These are phyloP conservation scores for Cyclopterus lumpus DNA, from an alignment of 2,797 vertebrate genomes.

Conservation along the genomic window DNA sequence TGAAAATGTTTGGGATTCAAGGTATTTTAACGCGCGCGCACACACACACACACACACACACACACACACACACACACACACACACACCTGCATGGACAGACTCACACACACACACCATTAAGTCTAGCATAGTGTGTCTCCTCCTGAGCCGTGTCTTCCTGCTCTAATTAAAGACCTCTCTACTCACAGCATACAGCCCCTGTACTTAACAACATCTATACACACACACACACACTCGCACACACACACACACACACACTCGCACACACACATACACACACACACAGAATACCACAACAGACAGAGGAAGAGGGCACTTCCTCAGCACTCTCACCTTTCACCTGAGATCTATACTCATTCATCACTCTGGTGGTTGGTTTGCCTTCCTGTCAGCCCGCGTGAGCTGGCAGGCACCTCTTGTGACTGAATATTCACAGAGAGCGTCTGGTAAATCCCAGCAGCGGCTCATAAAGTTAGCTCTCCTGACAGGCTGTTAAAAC, in stretches of 20 bases:
- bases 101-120: constrained; percentile 40
- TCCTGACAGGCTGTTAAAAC: constrained; percentile 52
- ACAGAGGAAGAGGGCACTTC: constrained; percentile 45
- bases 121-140: constrained; percentile 70
- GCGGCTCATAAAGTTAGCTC: constrained; percentile 31
- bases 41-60: background rate
- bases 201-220: constrained; percentile 79
- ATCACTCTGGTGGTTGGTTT: constrained; percentile 30
- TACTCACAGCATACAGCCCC: constrained; percentile 65
- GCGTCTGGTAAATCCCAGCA: constrained; percentile 21
- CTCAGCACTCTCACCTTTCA: constrained; percentile 70
- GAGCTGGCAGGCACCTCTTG: constrained; percentile 17
- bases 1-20: background rate
- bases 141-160: constrained; percentile 80
- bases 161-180: constrained; percentile 84
- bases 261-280: constrained; percentile 10
- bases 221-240: constrained; percentile 20
- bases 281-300: constrained; percentile 50
- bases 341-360: constrained; percentile 48
- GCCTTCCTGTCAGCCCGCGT: constrained; percentile 26
- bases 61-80: background rate
- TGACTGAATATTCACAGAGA: constrained; percentile 52
- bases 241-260: constrained; percentile 17
- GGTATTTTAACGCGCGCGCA: background rate
- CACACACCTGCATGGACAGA: background rate